phyloP scores from a whole-genome alignment of 2,888 invertebrate species.

The Punctoribates punctum region DNA sequence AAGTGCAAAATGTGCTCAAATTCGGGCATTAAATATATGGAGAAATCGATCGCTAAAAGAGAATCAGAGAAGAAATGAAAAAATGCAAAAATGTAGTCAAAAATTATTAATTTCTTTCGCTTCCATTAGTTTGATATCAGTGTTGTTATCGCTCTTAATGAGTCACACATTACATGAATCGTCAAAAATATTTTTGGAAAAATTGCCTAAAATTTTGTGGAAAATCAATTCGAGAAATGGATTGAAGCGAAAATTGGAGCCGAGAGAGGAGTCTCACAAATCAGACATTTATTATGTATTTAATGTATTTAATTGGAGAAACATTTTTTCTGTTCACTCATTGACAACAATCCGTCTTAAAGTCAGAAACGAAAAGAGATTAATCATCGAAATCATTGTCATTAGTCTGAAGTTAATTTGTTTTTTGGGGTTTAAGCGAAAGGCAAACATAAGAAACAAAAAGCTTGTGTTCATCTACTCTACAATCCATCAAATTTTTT shows the following conservation, averaged over 20 bases:
- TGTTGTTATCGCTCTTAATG: not conserved
- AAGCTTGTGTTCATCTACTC: not conserved
- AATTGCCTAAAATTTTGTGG: too few species aligned
- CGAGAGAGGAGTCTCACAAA: too few species aligned
- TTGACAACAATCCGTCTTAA: too few species aligned
- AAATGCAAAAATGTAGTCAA: not conserved
- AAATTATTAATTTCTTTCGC: not conserved
- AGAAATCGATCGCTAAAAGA: not conserved
- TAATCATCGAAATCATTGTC: not conserved
- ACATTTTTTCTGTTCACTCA: too few species aligned
- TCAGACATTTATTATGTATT: too few species aligned
- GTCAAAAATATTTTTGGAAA: too few species aligned
- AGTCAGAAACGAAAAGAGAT: too few species aligned
- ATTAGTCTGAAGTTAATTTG: not conserved
- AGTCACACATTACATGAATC: not conserved
- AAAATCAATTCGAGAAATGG: too few species aligned
- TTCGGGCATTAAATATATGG: not conserved
- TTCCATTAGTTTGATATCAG: not conserved
- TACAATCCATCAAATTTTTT: not conserved
- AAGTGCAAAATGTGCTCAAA: constrained; percentile 20
- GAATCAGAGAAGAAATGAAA: not conserved
- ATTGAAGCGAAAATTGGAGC: too few species aligned
- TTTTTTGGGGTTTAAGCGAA: not conserved
- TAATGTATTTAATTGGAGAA: too few species aligned
- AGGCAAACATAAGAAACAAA: not conserved